Conservation (phyloP, 2,888 invertebrate species). For the Acleris emargana region DNA sequence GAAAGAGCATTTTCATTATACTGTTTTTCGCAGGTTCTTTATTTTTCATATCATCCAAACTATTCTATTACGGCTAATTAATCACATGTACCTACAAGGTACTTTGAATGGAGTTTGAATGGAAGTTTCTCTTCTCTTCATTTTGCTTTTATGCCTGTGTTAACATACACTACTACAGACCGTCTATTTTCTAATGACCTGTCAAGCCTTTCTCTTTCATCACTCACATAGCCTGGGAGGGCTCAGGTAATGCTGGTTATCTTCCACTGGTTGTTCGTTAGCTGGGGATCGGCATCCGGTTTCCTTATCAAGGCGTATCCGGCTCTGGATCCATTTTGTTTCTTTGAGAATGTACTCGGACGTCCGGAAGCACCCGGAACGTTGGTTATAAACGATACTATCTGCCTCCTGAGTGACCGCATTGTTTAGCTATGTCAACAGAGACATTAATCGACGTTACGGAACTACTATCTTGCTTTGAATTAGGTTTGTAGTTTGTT, state of each 20-base stretch:
- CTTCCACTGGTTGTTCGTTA: conserved; percentile 70
- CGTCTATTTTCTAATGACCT: conserved; percentile 47
- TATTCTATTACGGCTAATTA: conserved; percentile 25
- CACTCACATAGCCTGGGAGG: conserved; percentile 35
- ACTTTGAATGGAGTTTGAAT: conserved; percentile 28
- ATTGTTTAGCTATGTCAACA: conserved; percentile 15
- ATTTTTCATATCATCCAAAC: conserved; percentile 6
- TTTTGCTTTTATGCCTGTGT: conserved; percentile 31
- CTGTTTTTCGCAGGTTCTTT: background rate
- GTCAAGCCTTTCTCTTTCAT: conserved; percentile 36
- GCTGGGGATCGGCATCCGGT: conserved; percentile 68
- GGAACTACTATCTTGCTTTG: background rate
- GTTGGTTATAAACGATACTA: conserved; percentile 31
- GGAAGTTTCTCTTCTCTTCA: conserved; percentile 22
- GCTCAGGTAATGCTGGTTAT: conserved; percentile 52
- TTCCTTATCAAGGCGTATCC: conserved; percentile 71
- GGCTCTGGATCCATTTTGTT: conserved; percentile 65
- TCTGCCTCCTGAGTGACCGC: conserved; percentile 17
- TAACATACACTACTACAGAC: conserved; percentile 40
- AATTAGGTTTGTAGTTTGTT: too few relatives aligned
- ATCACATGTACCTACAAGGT: conserved; percentile 5
- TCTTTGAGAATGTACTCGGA: conserved; percentile 65
- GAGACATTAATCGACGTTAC: conserved; percentile 8
- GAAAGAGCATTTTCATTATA: conserved; percentile 1
- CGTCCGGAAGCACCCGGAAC: conserved; percentile 44